phyloP scores from a whole-genome alignment of 2,113 vertebrate genomes.

The Calyptomena viridis region DNA sequence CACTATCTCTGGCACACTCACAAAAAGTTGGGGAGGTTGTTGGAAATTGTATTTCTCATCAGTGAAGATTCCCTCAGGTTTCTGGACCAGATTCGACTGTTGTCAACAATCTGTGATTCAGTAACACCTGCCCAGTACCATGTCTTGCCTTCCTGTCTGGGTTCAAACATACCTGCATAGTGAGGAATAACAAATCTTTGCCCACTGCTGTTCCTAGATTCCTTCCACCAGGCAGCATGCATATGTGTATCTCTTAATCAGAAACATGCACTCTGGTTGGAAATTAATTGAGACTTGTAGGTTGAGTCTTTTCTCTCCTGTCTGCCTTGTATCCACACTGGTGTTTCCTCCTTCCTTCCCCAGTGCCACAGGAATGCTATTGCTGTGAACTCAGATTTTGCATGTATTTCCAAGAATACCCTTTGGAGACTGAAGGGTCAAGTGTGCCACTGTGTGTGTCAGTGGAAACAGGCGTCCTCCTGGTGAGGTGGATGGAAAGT shows the following conservation, averaged over 20 bases:
- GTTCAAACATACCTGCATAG: background rate
- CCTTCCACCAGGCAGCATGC: background rate
- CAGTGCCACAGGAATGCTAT: slow-evolving; percentile 5
- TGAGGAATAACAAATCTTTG: background rate
- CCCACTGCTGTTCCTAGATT: background rate
- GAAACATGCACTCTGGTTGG: background rate
- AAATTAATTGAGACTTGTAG: slow-evolving; percentile 7
- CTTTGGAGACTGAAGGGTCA: background rate
- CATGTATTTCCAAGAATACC: background rate
- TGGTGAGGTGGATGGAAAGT: background rate
- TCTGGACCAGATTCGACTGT: background rate
- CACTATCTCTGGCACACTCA: background rate
- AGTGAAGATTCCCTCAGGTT: background rate
- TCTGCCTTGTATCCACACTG: background rate
- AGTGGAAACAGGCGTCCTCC: background rate
- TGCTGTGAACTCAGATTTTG: background rate
- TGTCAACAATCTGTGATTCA: background rate
- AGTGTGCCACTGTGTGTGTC: background rate
- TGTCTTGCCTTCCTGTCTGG: slow-evolving; percentile 2
- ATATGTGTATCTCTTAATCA: background rate
- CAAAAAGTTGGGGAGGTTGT: background rate
- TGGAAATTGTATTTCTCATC: background rate
- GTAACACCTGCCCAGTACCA: background rate
- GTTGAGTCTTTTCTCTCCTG: background rate
- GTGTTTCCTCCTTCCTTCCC: slow-evolving; percentile 45